Evolutionary conservation across 2,113 vertebrate genomes (phyloP).

Genomic region (Laterallus jamaicensis): DNA sequence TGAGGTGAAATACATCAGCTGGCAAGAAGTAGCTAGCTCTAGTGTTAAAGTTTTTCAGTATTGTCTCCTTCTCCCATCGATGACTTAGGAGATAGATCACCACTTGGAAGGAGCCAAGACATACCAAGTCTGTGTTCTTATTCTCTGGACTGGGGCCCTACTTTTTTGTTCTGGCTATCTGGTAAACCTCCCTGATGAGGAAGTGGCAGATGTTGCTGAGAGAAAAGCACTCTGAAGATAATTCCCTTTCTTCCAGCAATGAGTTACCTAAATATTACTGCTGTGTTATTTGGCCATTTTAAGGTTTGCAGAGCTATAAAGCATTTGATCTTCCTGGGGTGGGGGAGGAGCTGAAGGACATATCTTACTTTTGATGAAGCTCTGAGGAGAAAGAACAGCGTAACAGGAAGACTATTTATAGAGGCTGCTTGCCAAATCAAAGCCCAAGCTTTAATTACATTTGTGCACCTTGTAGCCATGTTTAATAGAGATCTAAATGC

Average conservation of each 20-base stretch:
- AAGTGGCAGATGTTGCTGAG: neutral
- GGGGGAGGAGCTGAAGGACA: conserved; percentile 18
- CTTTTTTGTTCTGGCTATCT: neutral
- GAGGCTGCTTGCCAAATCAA: conserved; percentile 31
- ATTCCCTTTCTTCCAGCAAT: neutral
- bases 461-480: neutral
- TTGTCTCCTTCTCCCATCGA: neutral
- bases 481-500: neutral
- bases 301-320: conserved; percentile 35
- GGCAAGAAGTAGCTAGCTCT: neutral
- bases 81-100: neutral
- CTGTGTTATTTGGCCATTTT: neutral
- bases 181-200: neutral
- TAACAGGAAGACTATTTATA: conserved; percentile 9
- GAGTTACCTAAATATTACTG: neutral
- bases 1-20: neutral
- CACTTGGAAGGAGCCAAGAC: neutral
- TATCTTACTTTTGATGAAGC: conserved; percentile 9
- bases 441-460: neutral
- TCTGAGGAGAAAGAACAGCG: neutral
- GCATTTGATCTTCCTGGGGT: neutral
- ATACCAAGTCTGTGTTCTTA: neutral
- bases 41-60: neutral
- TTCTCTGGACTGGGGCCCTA: neutral
- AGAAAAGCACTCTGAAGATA: conserved; percentile 15